phyloP scores from a whole-genome alignment of 1,140 invertebrate species.

The Nomia melanderi region DNA sequence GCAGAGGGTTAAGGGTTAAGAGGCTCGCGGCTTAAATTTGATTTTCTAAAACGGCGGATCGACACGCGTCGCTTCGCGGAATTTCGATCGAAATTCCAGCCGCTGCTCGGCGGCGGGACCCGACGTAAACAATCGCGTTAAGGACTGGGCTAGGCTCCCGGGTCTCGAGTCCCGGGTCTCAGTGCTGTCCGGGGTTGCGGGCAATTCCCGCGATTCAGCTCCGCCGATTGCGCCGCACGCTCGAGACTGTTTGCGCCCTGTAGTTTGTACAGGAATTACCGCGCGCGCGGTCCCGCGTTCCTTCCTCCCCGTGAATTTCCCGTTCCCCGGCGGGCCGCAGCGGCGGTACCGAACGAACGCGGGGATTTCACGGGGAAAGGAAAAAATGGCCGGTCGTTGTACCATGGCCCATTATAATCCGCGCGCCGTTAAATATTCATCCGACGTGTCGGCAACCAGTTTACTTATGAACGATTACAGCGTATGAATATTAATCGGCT shows the following conservation, averaged over 20 bases:
- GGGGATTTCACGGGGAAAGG: no score
- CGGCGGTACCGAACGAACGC: no score
- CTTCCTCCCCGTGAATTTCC: background rate
- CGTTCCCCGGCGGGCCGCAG: background rate
- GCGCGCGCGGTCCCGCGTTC: conserved; percentile 17
- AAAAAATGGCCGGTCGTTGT: no score
- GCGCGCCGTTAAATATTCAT: no score
- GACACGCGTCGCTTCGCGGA: no score
- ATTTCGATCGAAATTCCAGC: no score
- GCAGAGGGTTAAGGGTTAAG: no score
- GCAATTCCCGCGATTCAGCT: conserved; percentile 53
- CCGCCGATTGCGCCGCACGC: conserved; percentile 25
- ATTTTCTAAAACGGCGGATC: no score
- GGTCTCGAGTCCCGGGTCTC: conserved; percentile 13
- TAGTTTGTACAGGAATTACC: conserved; percentile 45
- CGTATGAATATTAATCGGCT: background rate
- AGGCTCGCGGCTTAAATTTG: no score
- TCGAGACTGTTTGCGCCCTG: conserved; percentile 34
- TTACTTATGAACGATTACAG: background rate
- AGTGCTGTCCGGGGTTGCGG: background rate
- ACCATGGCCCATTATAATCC: no score
- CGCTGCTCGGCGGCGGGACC: no score
- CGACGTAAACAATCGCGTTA: conserved; percentile 31
- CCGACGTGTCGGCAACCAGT: no score
- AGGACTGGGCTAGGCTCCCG: background rate